Conservation (phyloP, 2,113 vertebrate species). For the Mungos mungo region DNA sequence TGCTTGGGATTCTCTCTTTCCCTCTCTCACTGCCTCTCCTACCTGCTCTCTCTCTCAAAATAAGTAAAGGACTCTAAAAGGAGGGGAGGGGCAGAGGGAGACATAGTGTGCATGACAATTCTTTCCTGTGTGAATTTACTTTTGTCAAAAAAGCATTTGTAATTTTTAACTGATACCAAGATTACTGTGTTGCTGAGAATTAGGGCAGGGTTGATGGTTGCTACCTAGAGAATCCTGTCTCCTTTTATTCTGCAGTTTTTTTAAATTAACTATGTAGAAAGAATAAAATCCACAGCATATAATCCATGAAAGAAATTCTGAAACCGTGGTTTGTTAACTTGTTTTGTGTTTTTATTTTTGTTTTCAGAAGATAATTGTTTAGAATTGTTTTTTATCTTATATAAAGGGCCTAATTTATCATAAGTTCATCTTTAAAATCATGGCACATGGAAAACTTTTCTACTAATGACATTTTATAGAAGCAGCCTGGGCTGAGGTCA, state of each 20-base stretch:
- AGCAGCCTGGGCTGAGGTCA: neutral
- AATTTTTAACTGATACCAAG: neutral
- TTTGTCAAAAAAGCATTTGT: constrained; percentile 20
- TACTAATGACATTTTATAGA: neutral
- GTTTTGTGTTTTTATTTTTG: neutral
- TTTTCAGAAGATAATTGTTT: neutral
- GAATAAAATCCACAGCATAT: neutral
- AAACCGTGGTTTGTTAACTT: neutral
- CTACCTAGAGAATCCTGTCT: neutral
- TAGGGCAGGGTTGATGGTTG: neutral
- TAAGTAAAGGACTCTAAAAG: too few species aligned
- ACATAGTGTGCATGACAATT: neutral
- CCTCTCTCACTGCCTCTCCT: too few species aligned
- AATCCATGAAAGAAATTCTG: neutral
- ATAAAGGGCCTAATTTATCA: neutral
- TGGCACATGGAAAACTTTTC: neutral
- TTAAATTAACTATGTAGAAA: neutral
- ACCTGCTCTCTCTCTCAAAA: too few species aligned
- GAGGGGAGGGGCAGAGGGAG: neutral
- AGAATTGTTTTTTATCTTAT: neutral
- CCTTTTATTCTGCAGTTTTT: neutral
- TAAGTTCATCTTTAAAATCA: neutral
- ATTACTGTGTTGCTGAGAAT: neutral
- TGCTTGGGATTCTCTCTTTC: too few species aligned
- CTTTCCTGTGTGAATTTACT: neutral